Conservation (phyloP, 1,140 invertebrate species). For the Sarcophaga bullata region DNA sequence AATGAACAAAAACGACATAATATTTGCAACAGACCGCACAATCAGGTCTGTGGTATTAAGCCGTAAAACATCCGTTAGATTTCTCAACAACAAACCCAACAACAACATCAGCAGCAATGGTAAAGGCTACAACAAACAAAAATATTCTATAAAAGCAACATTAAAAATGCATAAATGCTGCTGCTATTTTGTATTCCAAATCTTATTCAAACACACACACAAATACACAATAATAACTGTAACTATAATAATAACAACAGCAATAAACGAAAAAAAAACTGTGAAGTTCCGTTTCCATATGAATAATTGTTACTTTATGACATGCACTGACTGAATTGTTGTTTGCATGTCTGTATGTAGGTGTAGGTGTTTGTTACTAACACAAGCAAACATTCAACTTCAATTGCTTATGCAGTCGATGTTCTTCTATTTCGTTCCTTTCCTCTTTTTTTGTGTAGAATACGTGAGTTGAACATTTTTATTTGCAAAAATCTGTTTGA, state of each 20-base stretch:
- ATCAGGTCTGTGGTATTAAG: constrained; percentile 32
- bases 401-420: neutral
- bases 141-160: constrained; percentile 28
- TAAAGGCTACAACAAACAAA: no score
- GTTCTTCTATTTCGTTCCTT: neutral
- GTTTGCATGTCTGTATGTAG: neutral
- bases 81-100: no score
- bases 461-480: constrained; percentile 6
- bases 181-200: neutral
- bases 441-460: neutral
- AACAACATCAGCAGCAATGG: neutral
- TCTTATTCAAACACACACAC: neutral
- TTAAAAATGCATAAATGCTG: constrained; percentile 35
- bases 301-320: constrained; percentile 17
- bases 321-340: neutral
- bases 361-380: neutral
- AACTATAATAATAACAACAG: neutral
- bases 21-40: constrained; percentile 20
- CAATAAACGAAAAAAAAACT: neutral
- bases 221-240: neutral
- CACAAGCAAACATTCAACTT: neutral
- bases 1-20: no score
- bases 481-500: neutral
- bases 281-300: constrained; percentile 9
- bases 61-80: constrained; percentile 31